Percentiles rank a stretch among this genome's conserved stretches.
phyloP scores from a whole-genome alignment of 2,888 invertebrate species.

The Xylota sylvarum region DNA sequence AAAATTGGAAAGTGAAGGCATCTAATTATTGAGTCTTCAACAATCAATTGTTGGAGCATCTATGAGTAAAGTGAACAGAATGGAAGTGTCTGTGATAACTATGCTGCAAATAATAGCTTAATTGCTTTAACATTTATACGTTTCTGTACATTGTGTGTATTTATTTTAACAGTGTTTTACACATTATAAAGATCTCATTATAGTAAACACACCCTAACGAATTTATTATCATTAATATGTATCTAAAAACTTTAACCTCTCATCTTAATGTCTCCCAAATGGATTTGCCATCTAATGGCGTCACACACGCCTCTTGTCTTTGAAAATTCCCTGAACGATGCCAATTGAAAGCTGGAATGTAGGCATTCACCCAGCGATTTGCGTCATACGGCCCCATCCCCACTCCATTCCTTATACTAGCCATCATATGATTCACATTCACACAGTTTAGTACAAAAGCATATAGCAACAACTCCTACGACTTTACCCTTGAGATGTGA shows the following conservation, averaged over 20 bases:
- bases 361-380: constrained; percentile 52
- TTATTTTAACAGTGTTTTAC: background rate
- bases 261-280: constrained; percentile 16
- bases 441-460: constrained; percentile 54
- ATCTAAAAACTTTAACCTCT: constrained; percentile 3
- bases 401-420: background rate
- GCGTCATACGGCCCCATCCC: constrained; percentile 54
- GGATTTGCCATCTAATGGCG: constrained; percentile 5
- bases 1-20: background rate
- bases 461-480: constrained; percentile 52
- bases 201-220: constrained; percentile 1
- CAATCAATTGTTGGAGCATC: background rate
- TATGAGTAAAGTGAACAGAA: background rate
- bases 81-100: background rate
- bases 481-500: constrained; percentile 29
- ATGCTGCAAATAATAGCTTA: background rate
- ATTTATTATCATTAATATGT: background rate
- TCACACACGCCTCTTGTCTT: constrained; percentile 10
- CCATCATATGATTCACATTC: constrained; percentile 52
- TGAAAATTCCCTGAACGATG: constrained; percentile 37
- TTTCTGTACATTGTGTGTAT: background rate
- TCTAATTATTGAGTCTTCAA: background rate
- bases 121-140: background rate
- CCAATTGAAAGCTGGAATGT: constrained; percentile 35
- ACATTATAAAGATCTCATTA: background rate